Base-by-base conservation (phyloP, 2,888 invertebrate species). In the Crossocerus cetratus region DNA sequence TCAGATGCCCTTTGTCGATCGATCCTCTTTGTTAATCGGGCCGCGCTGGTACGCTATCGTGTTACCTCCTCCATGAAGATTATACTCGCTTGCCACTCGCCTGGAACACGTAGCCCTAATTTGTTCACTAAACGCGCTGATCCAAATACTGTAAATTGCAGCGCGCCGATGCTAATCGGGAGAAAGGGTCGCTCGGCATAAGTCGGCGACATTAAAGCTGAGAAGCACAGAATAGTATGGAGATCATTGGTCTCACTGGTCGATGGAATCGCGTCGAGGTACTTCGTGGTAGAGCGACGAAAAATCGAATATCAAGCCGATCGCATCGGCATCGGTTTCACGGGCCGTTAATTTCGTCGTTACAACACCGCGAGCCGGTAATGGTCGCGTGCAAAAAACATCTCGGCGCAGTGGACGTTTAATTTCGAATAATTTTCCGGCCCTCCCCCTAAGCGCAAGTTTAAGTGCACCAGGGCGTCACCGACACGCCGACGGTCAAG, bases 1-100 rank as follows among this genome's bases (percentile, higher is more conserved):
- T 85, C 84, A 83, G 80, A 81, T 84, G 79, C 81, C 81, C 83
- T 86, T 85, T 86, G 86, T 86, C 83, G 83, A 86, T 84, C 81
- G 83, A 84, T 83, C 79, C 83, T 80, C 81, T 85, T 85, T 80
- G 77, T 78, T 76, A 76, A 78, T 82, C 74, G 85, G 80, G 74
- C 83, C 79, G 77, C 77, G 76, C 73, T 80, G 71, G 69, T 32
- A 4, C 72, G 72, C 83, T 86, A 87, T 88, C 87, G 81, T 74
- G 82, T 88, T 87, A 87, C 86, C 81, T 72, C 74, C 16, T 74
- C 32, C 70, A 59, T 71, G 74, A 68, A 68, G 74, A 72, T 58
- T 71, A 55, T 63, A 72, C 60, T 61, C 61, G 42, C 54, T 20
- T 49, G 63, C 21, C 44, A 70, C 45, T 32, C 32, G 8, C 64